A percentile compares a stretch with the other conserved stretches of the same genome.
These are phyloP conservation scores for Acleris holmiana DNA, from an alignment of 2,888 invertebrate genomes.

Conservation along the genomic window DNA sequence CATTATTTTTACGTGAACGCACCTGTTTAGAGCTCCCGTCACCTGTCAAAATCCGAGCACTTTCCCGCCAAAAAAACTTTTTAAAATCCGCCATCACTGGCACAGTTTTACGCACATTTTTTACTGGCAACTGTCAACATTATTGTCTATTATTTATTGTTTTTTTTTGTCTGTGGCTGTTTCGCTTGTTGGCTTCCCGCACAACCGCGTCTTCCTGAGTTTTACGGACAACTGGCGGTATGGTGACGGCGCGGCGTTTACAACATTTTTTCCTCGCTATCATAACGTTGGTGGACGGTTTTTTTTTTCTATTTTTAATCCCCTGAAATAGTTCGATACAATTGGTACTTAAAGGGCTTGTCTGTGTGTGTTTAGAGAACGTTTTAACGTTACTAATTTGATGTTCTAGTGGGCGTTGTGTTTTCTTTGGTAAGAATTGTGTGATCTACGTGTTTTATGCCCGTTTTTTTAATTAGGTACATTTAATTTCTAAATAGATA, in stretches of 20 bases:
- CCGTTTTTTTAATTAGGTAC: too few relatives aligned
- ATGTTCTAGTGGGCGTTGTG: background rate
- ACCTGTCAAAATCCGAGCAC: slow-evolving; percentile 34
- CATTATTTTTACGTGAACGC: slow-evolving; percentile 35
- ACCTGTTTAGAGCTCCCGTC: slow-evolving; percentile 26
- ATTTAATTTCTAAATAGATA: too few relatives aligned
- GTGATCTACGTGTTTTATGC: too few relatives aligned
- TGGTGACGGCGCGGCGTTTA: background rate
- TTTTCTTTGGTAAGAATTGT: too few relatives aligned
- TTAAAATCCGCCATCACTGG: slow-evolving; percentile 28
- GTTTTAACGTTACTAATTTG: background rate
- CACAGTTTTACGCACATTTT: slow-evolving; percentile 18
- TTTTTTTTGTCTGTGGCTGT: background rate
- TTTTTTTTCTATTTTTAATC: slow-evolving; percentile 16
- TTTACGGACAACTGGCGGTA: slow-evolving; percentile 3
- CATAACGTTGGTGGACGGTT: slow-evolving; percentile 14
- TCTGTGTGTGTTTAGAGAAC: background rate
- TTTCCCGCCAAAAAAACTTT: slow-evolving; percentile 36
- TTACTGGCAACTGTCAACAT: background rate
- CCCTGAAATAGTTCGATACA: slow-evolving; percentile 18
- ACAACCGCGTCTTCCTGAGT: slow-evolving; percentile 8
- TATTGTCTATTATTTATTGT: background rate
- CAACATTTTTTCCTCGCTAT: slow-evolving; percentile 10
- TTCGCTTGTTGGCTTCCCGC: background rate
- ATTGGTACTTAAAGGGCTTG: slow-evolving; percentile 5